Evolutionary conservation across 2,888 invertebrate species (phyloP).

Genomic region (Troilus luridus): DNA sequence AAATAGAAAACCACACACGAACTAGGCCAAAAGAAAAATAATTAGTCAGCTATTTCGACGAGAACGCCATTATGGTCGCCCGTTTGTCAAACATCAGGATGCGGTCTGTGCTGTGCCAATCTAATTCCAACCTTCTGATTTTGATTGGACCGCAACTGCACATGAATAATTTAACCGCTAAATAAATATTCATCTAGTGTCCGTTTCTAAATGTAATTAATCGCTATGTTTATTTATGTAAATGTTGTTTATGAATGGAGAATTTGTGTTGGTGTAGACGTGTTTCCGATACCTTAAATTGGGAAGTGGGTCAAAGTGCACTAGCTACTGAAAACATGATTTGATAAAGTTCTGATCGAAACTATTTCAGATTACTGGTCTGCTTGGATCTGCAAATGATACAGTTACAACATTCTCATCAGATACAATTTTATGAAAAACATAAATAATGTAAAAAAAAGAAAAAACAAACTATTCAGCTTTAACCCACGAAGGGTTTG

Average conservation of each 20-base stretch:
- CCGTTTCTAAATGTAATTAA: slow-evolving; percentile 37
- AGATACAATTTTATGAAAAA: too few relatives aligned
- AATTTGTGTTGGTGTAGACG: neutral
- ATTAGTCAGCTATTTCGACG: neutral
- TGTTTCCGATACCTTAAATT: neutral
- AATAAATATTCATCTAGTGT: slow-evolving; percentile 41
- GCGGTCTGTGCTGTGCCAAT: neutral
- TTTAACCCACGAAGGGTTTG: too few relatives aligned
- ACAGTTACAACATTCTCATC: too few relatives aligned
- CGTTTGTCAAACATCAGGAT: slow-evolving; percentile 7
- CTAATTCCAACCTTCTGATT: neutral
- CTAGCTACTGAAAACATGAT: too few relatives aligned
- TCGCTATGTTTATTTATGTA: neutral
- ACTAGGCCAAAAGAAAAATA: neutral
- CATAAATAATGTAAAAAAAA: too few relatives aligned
- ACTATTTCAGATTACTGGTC: too few relatives aligned
- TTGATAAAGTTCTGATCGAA: too few relatives aligned
- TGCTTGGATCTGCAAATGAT: too few relatives aligned
- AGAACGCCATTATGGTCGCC: neutral
- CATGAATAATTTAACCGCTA: slow-evolving; percentile 37
- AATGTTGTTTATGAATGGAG: neutral
- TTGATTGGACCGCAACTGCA: slow-evolving; percentile 18
- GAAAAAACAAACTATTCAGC: too few relatives aligned
- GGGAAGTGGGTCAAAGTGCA: neutral
- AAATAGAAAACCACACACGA: neutral